These are phyloP conservation scores for Sibirionetta formosa DNA, from an alignment of 2,797 vertebrate genomes.

Conservation along the genomic window DNA sequence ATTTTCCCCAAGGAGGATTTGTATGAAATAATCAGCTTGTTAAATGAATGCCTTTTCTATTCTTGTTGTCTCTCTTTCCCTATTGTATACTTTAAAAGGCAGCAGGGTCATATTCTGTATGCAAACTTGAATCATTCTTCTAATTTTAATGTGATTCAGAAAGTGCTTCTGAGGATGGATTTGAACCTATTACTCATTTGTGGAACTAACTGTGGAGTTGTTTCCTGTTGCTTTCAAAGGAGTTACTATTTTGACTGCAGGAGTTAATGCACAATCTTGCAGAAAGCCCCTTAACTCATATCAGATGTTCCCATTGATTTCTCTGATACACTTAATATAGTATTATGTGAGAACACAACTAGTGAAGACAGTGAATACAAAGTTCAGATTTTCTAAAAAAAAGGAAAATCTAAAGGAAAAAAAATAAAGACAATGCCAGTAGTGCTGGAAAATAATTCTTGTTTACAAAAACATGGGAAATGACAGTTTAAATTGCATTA, in stretches of 20 bases:
- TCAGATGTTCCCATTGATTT: background rate
- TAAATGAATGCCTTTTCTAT: background rate
- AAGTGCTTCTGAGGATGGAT: background rate
- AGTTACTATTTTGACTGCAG: background rate
- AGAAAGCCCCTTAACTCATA: background rate
- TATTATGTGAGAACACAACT: background rate
- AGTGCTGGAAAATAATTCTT: background rate
- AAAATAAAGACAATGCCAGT: background rate
- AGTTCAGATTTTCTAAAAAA: background rate
- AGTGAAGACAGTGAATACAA: background rate
- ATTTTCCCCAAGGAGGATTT: background rate
- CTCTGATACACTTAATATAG: background rate
- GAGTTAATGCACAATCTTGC: background rate
- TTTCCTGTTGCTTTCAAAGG: background rate
- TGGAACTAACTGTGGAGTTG: background rate
- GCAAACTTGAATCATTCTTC: background rate
- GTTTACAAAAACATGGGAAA: background rate
- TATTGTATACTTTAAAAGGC: background rate
- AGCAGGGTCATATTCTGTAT: background rate
- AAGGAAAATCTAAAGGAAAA: background rate
- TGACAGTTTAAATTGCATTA: background rate
- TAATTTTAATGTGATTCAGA: background rate
- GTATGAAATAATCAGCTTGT: background rate
- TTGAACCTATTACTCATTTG: background rate
- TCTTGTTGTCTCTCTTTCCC: background rate